Evolutionary conservation across 1,140 invertebrate genomes (phyloP).

Genomic region (Solenopsis fugax): DNA sequence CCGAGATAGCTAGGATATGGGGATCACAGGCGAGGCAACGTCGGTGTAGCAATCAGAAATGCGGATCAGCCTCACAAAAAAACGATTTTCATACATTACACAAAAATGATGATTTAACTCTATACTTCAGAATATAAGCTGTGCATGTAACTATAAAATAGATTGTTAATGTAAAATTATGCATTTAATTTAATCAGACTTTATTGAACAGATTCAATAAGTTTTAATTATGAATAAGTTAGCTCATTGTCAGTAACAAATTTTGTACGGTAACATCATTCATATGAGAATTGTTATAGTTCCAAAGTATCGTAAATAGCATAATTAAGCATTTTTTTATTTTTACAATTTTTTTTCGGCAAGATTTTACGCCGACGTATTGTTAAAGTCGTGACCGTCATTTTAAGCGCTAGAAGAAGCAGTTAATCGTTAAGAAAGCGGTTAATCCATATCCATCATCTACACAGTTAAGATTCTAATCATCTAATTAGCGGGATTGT

Average conservation of each 20-base stretch:
- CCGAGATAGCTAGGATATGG: neutral
- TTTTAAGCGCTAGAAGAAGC: constrained; percentile 17
- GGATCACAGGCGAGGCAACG: neutral
- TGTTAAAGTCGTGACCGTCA: constrained; percentile 20
- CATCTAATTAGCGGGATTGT: constrained; percentile 59
- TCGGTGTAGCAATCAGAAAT: constrained; percentile 2
- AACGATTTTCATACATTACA: neutral
- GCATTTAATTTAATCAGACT: neutral
- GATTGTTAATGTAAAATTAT: neutral
- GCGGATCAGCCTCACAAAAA: constrained; percentile 33
- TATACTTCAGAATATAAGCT: neutral
- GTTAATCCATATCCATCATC: constrained; percentile 54
- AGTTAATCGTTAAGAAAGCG: constrained; percentile 1
- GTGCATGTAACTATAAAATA: neutral
- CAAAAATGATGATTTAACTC: neutral
- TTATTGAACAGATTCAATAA: neutral
- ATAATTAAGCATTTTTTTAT: neutral
- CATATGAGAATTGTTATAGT: neutral
- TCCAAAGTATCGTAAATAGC: neutral
- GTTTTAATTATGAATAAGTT: neutral
- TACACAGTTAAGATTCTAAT: constrained; percentile 52
- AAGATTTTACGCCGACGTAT: neutral
- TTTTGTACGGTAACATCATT: neutral
- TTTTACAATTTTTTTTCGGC: neutral
- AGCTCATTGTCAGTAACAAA: neutral